Evolutionary conservation across 2,113 vertebrate species (phyloP).

Genomic region (Silurus asotus): DNA sequence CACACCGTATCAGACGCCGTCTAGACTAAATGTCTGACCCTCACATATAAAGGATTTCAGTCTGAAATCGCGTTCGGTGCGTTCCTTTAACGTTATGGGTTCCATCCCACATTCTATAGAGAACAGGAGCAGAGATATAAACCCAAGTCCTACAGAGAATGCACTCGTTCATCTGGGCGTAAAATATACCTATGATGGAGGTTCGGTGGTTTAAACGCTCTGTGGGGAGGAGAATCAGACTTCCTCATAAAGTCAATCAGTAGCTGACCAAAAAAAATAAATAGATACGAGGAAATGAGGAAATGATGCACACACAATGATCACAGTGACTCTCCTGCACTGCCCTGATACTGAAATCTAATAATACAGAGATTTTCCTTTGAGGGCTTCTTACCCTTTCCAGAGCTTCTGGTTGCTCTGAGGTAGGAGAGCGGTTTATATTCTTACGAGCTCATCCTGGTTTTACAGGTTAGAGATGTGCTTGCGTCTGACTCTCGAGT

Average conservation of each 20-base stretch:
- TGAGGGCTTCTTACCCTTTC: background rate
- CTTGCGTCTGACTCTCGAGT: background rate
- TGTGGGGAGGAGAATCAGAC: background rate
- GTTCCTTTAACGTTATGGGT: background rate
- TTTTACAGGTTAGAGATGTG: background rate
- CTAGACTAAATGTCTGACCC: background rate
- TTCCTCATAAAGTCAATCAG: background rate
- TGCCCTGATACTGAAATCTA: background rate
- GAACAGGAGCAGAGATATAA: background rate
- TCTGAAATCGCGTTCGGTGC: background rate
- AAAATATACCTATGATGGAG: background rate
- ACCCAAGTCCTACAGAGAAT: background rate
- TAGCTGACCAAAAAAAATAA: background rate
- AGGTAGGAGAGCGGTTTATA: background rate
- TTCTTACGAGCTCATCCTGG: background rate
- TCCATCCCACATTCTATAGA: background rate
- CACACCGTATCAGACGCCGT: background rate
- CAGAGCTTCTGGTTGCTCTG: background rate
- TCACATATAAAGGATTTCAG: background rate
- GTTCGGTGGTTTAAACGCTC: background rate
- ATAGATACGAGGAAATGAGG: background rate
- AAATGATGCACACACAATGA: background rate
- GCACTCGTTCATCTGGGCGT: background rate
- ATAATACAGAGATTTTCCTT: background rate
- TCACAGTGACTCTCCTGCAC: background rate